A percentile compares a stretch with the other conserved stretches of the same genome.
phyloP scores from a whole-genome alignment of 1,140 invertebrate genomes.

The Lordiphosa mommai region DNA sequence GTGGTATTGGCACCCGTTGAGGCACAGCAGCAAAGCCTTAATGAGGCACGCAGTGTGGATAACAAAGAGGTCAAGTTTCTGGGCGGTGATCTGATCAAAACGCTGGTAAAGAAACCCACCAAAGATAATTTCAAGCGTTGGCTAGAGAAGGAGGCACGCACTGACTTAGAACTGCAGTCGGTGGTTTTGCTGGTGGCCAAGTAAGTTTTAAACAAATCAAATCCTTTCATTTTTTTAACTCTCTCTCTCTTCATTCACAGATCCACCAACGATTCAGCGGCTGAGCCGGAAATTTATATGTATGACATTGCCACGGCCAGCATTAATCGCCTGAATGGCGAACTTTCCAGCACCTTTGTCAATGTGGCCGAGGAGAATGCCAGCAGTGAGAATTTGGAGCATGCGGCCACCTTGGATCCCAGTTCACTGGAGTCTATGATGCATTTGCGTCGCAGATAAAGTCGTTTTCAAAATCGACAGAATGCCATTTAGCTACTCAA shows the following conservation, averaged over 20 bases:
- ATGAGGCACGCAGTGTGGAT: conserved; percentile 70
- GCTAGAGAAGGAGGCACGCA: conserved; percentile 87
- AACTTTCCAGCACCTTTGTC: conserved; percentile 89
- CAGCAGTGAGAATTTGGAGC: conserved; percentile 84
- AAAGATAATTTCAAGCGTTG: conserved; percentile 89
- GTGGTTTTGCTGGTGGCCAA: conserved; percentile 89
- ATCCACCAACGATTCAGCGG: conserved; percentile 54
- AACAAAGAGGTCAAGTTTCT: conserved; percentile 83
- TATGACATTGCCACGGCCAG: conserved; percentile 86
- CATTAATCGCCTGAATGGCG: conserved; percentile 86
- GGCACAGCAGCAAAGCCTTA: conserved; percentile 53
- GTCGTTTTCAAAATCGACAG: conserved; percentile 23
- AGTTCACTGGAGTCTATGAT: conserved; percentile 80
- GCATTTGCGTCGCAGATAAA: conserved; percentile 67
- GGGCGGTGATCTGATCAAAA: conserved; percentile 86
- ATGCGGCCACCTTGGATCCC: conserved; percentile 82
- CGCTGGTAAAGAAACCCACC: conserved; percentile 87
- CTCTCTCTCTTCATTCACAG: conserved; percentile 13
- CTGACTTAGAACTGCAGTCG: conserved; percentile 86
- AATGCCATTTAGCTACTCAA: conserved; percentile 69
- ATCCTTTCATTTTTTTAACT: neutral
- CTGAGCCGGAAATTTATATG: conserved; percentile 91
- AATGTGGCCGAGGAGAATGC: conserved; percentile 91
- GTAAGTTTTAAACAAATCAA: conserved; percentile 81
- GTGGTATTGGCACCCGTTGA: conserved; percentile 90